These are phyloP conservation scores for Otolemur garnettii DNA, from an alignment of 2,113 vertebrate species.

Conservation along the genomic window DNA sequence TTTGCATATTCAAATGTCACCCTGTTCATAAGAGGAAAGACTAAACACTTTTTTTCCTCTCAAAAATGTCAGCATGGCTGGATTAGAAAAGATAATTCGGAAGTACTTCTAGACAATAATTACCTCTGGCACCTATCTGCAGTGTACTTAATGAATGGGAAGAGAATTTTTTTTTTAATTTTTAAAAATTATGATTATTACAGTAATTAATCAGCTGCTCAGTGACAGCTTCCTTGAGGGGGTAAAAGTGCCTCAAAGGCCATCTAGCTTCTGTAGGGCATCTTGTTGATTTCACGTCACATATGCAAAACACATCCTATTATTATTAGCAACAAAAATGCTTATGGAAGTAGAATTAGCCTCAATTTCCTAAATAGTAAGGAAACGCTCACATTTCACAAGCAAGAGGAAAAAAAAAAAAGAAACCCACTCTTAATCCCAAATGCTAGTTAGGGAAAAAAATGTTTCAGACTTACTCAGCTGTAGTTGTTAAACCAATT, in stretches of 20 bases:
- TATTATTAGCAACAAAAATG: constrained; percentile 77
- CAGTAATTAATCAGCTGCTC: constrained; percentile 95
- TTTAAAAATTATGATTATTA: constrained; percentile 92
- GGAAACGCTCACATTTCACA: constrained; percentile 53
- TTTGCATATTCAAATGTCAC: constrained; percentile 93
- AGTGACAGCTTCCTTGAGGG: constrained; percentile 90
- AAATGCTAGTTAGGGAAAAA: constrained; percentile 47
- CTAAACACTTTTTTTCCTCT: constrained; percentile 87
- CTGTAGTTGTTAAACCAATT: constrained; percentile 74
- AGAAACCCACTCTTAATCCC: constrained; percentile 58
- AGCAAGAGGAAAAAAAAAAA: constrained; percentile 15
- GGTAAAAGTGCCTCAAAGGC: constrained; percentile 88
- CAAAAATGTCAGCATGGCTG: constrained; percentile 91
- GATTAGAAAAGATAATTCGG: constrained; percentile 92
- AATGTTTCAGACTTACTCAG: constrained; percentile 66
- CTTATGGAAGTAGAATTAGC: constrained; percentile 77
- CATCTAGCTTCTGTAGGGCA: constrained; percentile 89
- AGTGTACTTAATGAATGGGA: constrained; percentile 93
- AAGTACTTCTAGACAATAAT: constrained; percentile 92
- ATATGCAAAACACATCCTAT: constrained; percentile 78
- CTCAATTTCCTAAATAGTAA: constrained; percentile 65
- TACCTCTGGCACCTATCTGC: constrained; percentile 91
- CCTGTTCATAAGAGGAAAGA: constrained; percentile 86
- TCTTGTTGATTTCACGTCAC: constrained; percentile 90
- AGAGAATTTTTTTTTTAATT: constrained; percentile 90